phyloP scores from a whole-genome alignment of 2,797 vertebrate species.

The Galaxias olidus region DNA sequence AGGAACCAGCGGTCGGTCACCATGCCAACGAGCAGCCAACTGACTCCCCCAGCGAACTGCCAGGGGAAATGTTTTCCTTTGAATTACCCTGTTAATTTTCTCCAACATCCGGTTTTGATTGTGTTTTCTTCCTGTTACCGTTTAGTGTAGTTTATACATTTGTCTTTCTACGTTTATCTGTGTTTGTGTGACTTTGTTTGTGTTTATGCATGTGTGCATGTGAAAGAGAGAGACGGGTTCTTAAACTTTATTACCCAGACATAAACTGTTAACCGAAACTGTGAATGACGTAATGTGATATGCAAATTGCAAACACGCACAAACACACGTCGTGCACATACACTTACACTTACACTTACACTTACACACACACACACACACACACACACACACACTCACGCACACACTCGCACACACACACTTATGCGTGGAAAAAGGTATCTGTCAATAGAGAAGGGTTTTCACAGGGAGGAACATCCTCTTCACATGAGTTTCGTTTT shows the following conservation, averaged over 20 bases:
- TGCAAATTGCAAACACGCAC: not conserved
- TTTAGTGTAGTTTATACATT: not conserved
- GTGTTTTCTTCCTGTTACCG: not conserved
- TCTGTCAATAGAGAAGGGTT: too few relatives aligned
- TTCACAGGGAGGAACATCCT: too few relatives aligned
- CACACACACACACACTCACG: not conserved
- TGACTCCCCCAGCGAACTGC: not conserved
- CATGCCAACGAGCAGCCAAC: not conserved
- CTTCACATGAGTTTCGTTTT: too few relatives aligned
- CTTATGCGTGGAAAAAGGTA: too few relatives aligned
- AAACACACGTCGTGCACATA: not conserved
- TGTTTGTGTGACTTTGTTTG: not conserved
- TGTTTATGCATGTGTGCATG: too few relatives aligned
- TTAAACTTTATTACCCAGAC: not conserved
- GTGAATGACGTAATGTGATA: not conserved
- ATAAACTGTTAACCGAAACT: not conserved
- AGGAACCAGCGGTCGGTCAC: slow-evolving; percentile 21
- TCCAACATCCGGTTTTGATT: not conserved
- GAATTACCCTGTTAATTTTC: too few relatives aligned
- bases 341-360: not conserved
- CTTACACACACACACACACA: not conserved
- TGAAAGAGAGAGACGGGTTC: too few relatives aligned
- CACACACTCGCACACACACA: too few relatives aligned
- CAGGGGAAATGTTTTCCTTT: not conserved
- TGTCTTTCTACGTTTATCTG: not conserved